Conservation (phyloP, 2,797 vertebrate genomes). For the Chromis chromis region DNA sequence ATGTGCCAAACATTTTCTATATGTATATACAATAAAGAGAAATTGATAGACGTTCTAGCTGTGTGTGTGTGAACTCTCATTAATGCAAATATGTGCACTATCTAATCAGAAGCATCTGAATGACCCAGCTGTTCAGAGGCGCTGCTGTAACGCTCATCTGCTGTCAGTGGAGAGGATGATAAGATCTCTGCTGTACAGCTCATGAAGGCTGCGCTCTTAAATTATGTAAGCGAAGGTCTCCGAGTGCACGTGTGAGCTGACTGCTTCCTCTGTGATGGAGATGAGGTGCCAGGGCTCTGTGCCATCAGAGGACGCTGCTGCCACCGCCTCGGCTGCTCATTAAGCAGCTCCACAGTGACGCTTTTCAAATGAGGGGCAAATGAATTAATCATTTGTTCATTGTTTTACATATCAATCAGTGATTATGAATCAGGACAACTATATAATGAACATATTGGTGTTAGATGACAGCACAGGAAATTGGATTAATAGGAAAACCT, state of each 20-base stretch:
- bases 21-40: constrained; percentile 78
- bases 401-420: not conserved
- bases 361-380: not conserved
- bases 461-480: not conserved
- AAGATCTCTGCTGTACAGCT: not conserved
- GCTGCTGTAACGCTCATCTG: not conserved
- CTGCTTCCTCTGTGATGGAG: constrained; percentile 30
- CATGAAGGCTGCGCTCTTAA: constrained; percentile 19
- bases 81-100: not conserved
- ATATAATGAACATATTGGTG: too few species aligned
- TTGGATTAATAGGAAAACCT: not conserved
- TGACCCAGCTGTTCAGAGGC: not conserved
- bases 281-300: constrained; percentile 8
- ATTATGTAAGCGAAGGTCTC: constrained; percentile 40
- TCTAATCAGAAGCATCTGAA: not conserved
- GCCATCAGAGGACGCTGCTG: constrained; percentile 10
- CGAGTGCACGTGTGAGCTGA: constrained; percentile 5
- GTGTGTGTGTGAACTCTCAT: constrained; percentile 9
- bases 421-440: too few species aligned
- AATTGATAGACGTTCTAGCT: constrained; percentile 47
- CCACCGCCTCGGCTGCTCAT: not conserved
- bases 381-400: not conserved
- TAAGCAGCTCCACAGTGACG: not conserved
- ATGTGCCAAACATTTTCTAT: constrained; percentile 81
- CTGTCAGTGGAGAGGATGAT: constrained; percentile 8